Conservation (phyloP, 2,113 vertebrate genomes). For the Callaeas wilsoni region DNA sequence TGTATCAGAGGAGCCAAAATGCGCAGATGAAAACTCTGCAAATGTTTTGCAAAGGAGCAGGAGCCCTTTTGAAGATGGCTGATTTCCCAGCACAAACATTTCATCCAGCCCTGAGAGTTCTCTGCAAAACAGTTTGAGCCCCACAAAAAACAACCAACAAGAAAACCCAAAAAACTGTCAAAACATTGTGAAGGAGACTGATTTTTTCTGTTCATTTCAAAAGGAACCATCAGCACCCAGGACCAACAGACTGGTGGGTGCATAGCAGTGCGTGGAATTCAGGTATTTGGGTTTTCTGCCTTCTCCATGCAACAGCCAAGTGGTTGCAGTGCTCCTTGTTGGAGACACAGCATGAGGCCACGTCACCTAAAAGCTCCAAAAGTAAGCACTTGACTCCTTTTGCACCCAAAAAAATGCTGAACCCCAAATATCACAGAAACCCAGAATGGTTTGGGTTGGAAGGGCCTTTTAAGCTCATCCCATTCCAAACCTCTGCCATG, state of each 20-base stretch:
- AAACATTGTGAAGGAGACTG: background rate
- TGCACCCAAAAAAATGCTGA: background rate
- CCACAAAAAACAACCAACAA: background rate
- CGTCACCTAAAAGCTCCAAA: background rate
- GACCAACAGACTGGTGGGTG: background rate
- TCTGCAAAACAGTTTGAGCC: background rate
- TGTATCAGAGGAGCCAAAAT: background rate
- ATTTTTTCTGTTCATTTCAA: background rate
- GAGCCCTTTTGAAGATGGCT: constrained; percentile 10
- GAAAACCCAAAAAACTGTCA: background rate
- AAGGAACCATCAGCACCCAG: background rate
- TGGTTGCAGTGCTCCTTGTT: background rate
- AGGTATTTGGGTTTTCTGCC: background rate
- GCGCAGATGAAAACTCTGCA: constrained; percentile 21
- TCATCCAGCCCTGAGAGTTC: background rate
- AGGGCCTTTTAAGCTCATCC: background rate
- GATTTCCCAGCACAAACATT: constrained; percentile 34
- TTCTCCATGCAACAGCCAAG: background rate
- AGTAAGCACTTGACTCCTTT: background rate
- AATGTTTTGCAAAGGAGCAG: constrained; percentile 14
- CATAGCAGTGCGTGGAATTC: background rate
- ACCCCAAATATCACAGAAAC: background rate
- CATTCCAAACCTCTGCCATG: fast-evolving
- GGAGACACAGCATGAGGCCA: background rate
- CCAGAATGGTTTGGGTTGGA: background rate